A percentile compares a stretch with the other conserved stretches of the same genome.
phyloP scores from a whole-genome alignment of 2,888 invertebrate species.

The Ctena decussata region DNA sequence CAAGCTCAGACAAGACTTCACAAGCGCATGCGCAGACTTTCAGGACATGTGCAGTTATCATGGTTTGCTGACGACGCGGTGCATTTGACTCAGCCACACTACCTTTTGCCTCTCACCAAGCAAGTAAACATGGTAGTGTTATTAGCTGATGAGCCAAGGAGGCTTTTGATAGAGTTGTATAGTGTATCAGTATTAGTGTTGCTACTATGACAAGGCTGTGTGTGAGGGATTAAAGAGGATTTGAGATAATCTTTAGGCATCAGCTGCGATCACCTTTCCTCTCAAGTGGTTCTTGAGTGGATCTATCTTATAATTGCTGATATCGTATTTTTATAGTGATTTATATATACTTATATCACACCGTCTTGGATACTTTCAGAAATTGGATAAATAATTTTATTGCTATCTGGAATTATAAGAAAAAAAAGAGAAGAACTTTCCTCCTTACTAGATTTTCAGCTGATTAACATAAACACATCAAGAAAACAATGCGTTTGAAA shows the following conservation, averaged over 20 bases:
- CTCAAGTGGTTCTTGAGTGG: constrained; percentile 1
- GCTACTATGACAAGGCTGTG: background rate
- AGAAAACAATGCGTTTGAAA: no score
- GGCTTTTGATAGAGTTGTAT: background rate
- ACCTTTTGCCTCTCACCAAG: no score
- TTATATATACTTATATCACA: background rate
- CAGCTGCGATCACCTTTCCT: background rate
- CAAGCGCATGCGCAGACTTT: no score
- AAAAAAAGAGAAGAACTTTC: no score
- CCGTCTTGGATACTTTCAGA: background rate
- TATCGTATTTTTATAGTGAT: background rate
- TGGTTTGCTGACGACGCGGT: no score
- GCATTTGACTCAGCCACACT: no score
- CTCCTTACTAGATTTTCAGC: no score
- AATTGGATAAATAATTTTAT: background rate
- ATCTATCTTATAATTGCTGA: background rate
- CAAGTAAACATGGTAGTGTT: background rate
- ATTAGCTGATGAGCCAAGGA: constrained; percentile 1
- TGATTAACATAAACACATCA: no score
- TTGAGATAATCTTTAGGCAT: background rate
- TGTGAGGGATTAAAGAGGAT: constrained; percentile 2
- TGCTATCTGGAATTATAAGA: no score
- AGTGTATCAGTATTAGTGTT: background rate
- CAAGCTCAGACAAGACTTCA: no score
- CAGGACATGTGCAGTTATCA: no score